Conservation (phyloP, 2,888 invertebrate genomes). For the Oegoconia quadripuncta region DNA sequence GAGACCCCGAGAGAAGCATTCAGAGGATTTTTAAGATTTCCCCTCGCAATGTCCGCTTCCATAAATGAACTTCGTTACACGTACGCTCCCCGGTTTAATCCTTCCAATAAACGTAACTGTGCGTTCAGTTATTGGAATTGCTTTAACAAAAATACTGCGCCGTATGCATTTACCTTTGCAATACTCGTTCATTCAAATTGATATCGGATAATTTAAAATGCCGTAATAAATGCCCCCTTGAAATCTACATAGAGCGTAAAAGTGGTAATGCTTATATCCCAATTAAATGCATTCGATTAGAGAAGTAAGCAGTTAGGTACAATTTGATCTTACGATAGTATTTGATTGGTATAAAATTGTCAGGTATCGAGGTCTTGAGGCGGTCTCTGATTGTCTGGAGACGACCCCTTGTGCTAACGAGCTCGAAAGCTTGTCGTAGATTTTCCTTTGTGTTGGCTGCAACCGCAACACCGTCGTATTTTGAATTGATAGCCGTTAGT, state of each 20-base stretch:
- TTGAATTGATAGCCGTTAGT: background rate
- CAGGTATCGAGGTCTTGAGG: conserved; percentile 20
- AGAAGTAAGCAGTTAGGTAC: no score
- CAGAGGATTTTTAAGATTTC: conserved; percentile 59
- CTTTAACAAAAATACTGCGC: conserved; percentile 54
- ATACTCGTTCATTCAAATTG: conserved; percentile 3
- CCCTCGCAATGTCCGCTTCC: conserved; percentile 35
- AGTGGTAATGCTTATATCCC: no score
- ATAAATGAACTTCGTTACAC: conserved; percentile 50
- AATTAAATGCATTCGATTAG: no score
- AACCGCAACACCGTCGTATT: conserved; percentile 5
- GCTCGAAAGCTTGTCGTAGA: conserved; percentile 33
- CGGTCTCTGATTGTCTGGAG: conserved; percentile 29
- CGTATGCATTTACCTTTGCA: conserved; percentile 36
- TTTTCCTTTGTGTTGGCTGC: conserved; percentile 32
- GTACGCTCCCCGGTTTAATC: conserved; percentile 53
- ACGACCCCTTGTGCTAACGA: conserved; percentile 42
- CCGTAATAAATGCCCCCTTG: background rate
- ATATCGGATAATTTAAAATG: conserved; percentile 6
- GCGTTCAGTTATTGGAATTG: conserved; percentile 63
- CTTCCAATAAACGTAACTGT: conserved; percentile 63
- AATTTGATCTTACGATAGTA: conserved; percentile 7
- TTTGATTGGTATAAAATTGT: conserved; percentile 29
- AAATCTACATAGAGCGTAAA: background rate
- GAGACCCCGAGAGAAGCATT: conserved; percentile 52